These are phyloP conservation scores for Hymenochirus boettgeri DNA, from an alignment of 2,113 vertebrate species.

Conservation along the genomic window DNA sequence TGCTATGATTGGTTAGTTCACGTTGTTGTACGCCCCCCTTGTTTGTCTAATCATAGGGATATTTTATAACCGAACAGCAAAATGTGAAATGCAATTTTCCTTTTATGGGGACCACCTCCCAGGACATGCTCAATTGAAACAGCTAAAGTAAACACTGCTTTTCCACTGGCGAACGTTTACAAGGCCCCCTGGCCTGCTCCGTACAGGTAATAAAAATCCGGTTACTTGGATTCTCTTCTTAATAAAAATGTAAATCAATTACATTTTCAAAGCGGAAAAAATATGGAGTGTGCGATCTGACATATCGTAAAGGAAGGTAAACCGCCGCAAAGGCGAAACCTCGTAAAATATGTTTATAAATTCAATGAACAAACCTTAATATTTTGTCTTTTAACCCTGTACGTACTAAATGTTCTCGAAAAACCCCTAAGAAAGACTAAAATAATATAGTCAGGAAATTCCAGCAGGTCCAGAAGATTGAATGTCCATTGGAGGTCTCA, in stretches of 20 bases:
- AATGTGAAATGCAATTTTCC: slow-evolving; percentile 5
- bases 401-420: no score
- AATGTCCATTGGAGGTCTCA: no score
- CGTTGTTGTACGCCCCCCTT: no score
- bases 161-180: slow-evolving; percentile 34
- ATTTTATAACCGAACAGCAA: no score
- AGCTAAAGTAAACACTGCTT: slow-evolving; percentile 38
- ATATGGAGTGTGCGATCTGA: neutral
- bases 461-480: no score
- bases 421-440: no score
- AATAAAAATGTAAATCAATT: neutral
- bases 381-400: neutral
- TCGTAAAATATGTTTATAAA: neutral
- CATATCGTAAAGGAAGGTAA: neutral
- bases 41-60: no score
- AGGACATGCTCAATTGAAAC: slow-evolving; percentile 17
- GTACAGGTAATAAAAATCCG: slow-evolving; percentile 6
- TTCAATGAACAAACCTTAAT: neutral
- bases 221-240: neutral
- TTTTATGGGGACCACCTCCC: slow-evolving; percentile 39
- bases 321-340: neutral
- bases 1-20: no score
- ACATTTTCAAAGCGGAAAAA: neutral
- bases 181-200: slow-evolving; percentile 8
- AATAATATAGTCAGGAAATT: no score